These are phyloP conservation scores for Gavialis gangeticus DNA, from an alignment of 2,113 vertebrate genomes.

Conservation along the genomic window DNA sequence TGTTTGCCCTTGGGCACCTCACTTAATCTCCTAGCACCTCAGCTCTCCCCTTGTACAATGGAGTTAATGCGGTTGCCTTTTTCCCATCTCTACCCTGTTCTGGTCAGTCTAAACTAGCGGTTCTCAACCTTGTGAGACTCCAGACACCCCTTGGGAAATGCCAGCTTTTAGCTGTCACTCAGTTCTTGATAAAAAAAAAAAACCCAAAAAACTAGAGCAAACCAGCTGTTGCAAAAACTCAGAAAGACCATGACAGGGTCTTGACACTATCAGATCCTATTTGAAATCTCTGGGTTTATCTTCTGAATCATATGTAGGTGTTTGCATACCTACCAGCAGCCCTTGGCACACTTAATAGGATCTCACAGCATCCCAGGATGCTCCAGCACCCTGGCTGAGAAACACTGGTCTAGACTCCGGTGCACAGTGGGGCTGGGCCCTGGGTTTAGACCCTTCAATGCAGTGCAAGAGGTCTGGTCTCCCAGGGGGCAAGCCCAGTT, in stretches of 20 bases:
- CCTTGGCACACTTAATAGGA: rapidly evolving
- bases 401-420: too few species aligned
- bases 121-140: too few species aligned
- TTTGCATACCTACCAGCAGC: background rate
- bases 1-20: rapidly evolving
- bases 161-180: too few species aligned
- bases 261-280: rapidly evolving
- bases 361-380: too few species aligned
- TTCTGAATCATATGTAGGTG: background rate
- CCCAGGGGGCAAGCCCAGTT: background rate
- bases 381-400: too few species aligned
- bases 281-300: background rate
- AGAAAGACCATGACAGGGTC: too few species aligned
- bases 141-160: too few species aligned
- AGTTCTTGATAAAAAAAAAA: too few species aligned
- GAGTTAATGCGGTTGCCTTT: background rate
- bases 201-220: too few species aligned
- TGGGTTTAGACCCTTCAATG: background rate
- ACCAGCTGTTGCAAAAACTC: too few species aligned
- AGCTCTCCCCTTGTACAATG: background rate
- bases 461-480: rapidly evolving
- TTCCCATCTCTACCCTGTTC: background rate
- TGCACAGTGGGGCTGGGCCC: background rate
- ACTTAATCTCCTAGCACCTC: background rate
- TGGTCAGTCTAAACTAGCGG: too few species aligned